These are phyloP conservation scores for Dasysyrphus tricinctus DNA, from an alignment of 2,888 invertebrate species.

Conservation along the genomic window DNA sequence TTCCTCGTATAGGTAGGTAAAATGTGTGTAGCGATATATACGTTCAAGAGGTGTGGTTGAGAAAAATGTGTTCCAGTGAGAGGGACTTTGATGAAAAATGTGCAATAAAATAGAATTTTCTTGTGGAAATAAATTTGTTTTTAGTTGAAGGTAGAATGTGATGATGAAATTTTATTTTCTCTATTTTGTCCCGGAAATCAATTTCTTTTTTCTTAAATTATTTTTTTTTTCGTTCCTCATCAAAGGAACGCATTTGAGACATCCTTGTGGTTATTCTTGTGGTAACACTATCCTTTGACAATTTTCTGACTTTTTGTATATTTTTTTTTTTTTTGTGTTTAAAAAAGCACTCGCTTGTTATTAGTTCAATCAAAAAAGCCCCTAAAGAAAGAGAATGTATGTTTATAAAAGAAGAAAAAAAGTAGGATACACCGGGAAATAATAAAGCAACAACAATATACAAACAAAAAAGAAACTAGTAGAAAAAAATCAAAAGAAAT, in stretches of 20 bases:
- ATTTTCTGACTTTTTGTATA: constrained; percentile 1
- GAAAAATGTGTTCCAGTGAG: constrained; percentile 15
- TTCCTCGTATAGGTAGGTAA: constrained; percentile 20
- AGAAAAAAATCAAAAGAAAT: constrained; percentile 58
- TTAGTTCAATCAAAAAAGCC: constrained; percentile 50
- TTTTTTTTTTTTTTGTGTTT: neutral
- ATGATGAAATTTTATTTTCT: constrained; percentile 49
- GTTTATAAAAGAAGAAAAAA: constrained; percentile 5
- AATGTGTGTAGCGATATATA: too few relatives aligned
- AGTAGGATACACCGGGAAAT: neutral
- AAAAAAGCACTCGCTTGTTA: constrained; percentile 43
- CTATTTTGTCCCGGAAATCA: constrained; percentile 34
- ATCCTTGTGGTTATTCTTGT: constrained; percentile 35
- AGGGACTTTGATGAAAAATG: constrained; percentile 37
- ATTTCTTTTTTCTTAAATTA: neutral
- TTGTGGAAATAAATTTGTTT: constrained; percentile 43
- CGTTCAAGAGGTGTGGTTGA: constrained; percentile 11
- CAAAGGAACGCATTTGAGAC: constrained; percentile 32
- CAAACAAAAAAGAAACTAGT: neutral
- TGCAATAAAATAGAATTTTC: constrained; percentile 67
- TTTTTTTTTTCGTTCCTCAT: constrained; percentile 7
- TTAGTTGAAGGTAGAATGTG: constrained; percentile 41
- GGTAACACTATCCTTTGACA: constrained; percentile 27
- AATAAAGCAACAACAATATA: neutral
- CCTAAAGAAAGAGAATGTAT: neutral